Percentiles rank a stretch among this genome's conserved stretches.
These are phyloP conservation scores for Sarcophaga carnaria DNA, from an alignment of 2,888 invertebrate genomes.

Conservation along the genomic window DNA sequence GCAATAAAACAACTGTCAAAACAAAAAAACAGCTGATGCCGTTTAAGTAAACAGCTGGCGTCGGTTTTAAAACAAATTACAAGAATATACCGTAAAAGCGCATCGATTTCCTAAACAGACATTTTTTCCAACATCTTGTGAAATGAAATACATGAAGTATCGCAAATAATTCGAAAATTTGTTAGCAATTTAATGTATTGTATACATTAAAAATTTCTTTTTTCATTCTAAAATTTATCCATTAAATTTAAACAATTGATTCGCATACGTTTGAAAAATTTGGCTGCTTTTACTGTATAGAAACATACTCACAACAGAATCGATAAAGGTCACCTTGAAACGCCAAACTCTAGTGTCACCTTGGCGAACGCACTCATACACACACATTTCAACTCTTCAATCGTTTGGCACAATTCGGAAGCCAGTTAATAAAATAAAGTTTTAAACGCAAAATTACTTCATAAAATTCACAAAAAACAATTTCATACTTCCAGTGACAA, in stretches of 20 bases:
- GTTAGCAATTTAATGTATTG: background rate
- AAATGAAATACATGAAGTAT: background rate
- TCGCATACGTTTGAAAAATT: background rate
- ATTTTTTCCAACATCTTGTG: background rate
- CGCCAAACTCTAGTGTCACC: constrained; percentile 79
- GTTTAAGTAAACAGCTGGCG: constrained; percentile 21
- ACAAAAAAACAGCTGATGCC: constrained; percentile 21
- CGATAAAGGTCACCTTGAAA: constrained; percentile 81
- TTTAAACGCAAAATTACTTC: constrained; percentile 50
- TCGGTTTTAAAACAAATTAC: background rate
- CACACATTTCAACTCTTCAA: constrained; percentile 57
- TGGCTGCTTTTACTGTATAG: constrained; percentile 49
- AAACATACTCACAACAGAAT: constrained; percentile 60
- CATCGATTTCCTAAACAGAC: background rate
- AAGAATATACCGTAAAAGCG: constrained; percentile 51
- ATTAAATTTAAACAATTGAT: background rate
- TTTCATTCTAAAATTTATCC: background rate
- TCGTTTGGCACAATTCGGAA: constrained; percentile 61
- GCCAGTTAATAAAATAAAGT: constrained; percentile 46
- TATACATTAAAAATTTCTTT: background rate
- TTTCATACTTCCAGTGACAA: constrained; percentile 60
- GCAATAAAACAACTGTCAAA: constrained; percentile 34
- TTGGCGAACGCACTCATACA: constrained; percentile 71
- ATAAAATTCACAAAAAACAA: constrained; percentile 56
- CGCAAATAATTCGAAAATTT: background rate